These are phyloP conservation scores for Phoeniculus purpureus DNA, from an alignment of 2,797 vertebrate species.

Conservation along the genomic window DNA sequence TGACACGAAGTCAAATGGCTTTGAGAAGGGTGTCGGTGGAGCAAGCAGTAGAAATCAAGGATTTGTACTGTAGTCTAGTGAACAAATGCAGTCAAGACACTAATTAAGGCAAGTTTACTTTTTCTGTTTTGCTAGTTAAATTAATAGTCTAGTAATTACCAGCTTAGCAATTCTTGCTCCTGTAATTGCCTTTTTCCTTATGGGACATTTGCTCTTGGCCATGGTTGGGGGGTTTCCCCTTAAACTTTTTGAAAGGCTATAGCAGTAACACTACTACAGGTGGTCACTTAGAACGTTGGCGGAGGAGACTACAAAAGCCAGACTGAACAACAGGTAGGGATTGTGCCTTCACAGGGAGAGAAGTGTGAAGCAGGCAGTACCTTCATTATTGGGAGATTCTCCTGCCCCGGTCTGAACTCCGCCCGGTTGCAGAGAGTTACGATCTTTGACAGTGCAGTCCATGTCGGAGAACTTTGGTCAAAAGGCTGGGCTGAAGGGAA, in stretches of 20 bases:
- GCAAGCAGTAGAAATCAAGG: neutral
- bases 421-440: constrained; percentile 81
- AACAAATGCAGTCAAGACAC: neutral
- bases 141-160: neutral
- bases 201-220: neutral
- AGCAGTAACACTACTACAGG: neutral
- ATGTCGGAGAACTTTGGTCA: constrained; percentile 79
- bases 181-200: neutral
- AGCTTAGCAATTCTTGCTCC: neutral
- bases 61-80: neutral
- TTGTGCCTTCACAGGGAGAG: neutral
- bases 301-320: neutral
- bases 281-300: neutral
- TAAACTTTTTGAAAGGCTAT: neutral
- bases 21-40: neutral
- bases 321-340: neutral
- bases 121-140: neutral
- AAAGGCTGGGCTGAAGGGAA: constrained; percentile 77
- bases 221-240: rapidly evolving
- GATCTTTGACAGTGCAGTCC: constrained; percentile 78
- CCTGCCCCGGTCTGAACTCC: constrained; percentile 80
- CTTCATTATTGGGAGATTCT: constrained; percentile 81
- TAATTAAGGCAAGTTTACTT: neutral
- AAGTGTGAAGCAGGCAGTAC: constrained; percentile 41
- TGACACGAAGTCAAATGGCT: neutral